phyloP scores from a whole-genome alignment of 2,797 vertebrate genomes.

The Brotula barbata region DNA sequence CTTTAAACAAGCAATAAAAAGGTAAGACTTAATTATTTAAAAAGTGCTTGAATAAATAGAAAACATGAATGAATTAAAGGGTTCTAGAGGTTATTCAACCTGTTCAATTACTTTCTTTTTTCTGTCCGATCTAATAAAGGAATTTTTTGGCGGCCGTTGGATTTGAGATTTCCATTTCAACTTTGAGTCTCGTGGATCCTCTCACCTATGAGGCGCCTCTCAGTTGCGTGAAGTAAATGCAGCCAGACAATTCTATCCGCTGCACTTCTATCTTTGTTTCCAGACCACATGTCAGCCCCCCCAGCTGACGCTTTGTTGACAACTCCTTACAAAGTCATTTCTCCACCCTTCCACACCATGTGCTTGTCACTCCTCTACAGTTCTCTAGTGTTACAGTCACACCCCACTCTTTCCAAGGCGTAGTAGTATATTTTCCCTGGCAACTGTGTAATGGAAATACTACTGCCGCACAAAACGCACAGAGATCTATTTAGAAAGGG shows the following conservation, averaged over 20 bases:
- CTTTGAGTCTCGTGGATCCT: too few relatives aligned
- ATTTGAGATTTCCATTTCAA: too few relatives aligned
- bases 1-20: too few relatives aligned
- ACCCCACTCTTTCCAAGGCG: slow-evolving; percentile 10
- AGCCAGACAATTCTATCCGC: neutral
- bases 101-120: too few relatives aligned
- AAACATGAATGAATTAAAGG: too few relatives aligned
- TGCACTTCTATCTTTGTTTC: slow-evolving; percentile 44
- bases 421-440: slow-evolving; percentile 33
- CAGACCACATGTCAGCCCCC: slow-evolving; percentile 15
- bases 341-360: slow-evolving; percentile 69
- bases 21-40: too few relatives aligned
- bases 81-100: too few relatives aligned
- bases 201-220: neutral
- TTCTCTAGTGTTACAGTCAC: slow-evolving; percentile 49
- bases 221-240: neutral
- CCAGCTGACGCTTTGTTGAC: slow-evolving; percentile 72
- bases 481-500: slow-evolving; percentile 9
- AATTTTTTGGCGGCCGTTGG: too few relatives aligned
- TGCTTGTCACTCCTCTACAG: slow-evolving; percentile 60
- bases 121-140: too few relatives aligned
- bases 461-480: slow-evolving; percentile 8
- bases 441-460: slow-evolving; percentile 64
- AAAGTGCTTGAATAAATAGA: too few relatives aligned
- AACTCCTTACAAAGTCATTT: slow-evolving; percentile 58